phyloP scores from a whole-genome alignment of 2,888 invertebrate species.

The Phyto melanocephala region DNA sequence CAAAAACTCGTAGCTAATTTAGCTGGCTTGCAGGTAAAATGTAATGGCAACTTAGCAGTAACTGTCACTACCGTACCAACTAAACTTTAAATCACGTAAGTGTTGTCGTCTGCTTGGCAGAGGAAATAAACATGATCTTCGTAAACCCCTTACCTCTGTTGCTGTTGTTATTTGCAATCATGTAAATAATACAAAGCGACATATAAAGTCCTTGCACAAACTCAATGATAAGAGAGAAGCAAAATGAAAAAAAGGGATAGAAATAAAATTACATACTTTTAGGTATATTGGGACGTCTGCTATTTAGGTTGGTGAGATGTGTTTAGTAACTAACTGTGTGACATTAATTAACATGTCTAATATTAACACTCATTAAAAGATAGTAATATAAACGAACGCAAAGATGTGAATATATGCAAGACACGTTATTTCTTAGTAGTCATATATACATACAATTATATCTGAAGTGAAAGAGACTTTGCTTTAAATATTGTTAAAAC shows the following conservation, averaged over 20 bases:
- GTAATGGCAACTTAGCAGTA: not conserved
- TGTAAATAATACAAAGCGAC: slow-evolving; percentile 26
- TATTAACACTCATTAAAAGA: slow-evolving; percentile 66
- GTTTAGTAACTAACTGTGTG: slow-evolving; percentile 46
- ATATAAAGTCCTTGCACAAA: slow-evolving; percentile 29
- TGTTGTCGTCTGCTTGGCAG: not conserved
- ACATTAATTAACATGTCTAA: slow-evolving; percentile 65
- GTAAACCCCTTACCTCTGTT: not conserved
- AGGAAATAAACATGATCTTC: slow-evolving; percentile 37
- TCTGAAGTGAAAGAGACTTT: slow-evolving; percentile 10
- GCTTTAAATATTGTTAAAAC: too few species aligned
- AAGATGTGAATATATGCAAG: not conserved
- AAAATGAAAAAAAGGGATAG: too few species aligned
- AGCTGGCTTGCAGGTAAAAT: not conserved
- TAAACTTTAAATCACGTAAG: slow-evolving; percentile 51
- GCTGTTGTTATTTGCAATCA: not conserved
- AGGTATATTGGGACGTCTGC: slow-evolving; percentile 33
- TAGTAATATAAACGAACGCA: slow-evolving; percentile 34
- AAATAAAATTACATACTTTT: slow-evolving; percentile 7
- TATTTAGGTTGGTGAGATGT: slow-evolving; percentile 5
- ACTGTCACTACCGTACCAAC: not conserved
- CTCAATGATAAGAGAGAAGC: slow-evolving; percentile 1
- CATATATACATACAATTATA: too few species aligned
- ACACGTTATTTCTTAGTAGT: not conserved
- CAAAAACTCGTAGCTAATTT: not conserved